phyloP scores from a whole-genome alignment of 2,797 vertebrate species.

The Pyrrhura leucotis region DNA sequence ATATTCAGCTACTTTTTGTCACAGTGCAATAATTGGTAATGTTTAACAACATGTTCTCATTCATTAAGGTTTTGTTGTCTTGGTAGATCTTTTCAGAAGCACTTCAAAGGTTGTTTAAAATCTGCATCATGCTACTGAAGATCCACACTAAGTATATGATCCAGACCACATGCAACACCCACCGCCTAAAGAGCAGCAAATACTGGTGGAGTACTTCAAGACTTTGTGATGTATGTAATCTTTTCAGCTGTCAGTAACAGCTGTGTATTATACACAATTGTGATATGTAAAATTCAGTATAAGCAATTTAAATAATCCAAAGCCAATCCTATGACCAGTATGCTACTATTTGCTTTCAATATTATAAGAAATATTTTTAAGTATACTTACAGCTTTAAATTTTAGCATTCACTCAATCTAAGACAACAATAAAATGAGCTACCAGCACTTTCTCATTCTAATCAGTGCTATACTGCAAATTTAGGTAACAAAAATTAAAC shows the following conservation, averaged over 20 bases:
- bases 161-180: background rate
- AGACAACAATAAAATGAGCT: background rate
- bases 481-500: background rate
- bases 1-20: background rate
- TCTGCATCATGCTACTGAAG: background rate
- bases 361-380: background rate
- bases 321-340: background rate
- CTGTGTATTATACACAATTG: background rate
- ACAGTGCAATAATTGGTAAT: background rate
- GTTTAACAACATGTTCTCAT: background rate
- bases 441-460: background rate
- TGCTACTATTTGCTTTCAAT: background rate
- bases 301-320: background rate
- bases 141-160: background rate
- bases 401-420: background rate
- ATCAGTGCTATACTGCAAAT: background rate
- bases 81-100: background rate
- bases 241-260: background rate
- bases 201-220: background rate
- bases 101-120: background rate
- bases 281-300: background rate
- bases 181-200: background rate
- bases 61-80: background rate
- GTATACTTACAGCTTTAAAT: background rate
- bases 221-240: rapidly evolving